Conservation (phyloP, 2,888 invertebrate species). For the Drosophila dives region DNA sequence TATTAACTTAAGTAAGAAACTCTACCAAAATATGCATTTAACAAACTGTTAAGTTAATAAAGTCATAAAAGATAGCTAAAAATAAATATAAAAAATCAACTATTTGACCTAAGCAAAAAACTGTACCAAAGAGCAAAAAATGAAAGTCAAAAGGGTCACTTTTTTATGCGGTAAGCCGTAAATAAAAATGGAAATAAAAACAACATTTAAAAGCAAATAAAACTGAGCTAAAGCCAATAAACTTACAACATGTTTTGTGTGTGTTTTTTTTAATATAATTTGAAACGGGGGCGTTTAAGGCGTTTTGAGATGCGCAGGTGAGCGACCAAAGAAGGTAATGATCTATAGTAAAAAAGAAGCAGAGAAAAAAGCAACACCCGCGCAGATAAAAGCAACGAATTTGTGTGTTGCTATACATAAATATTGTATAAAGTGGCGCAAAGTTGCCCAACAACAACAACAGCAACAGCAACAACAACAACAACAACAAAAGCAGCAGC, state of each 20-base stretch:
- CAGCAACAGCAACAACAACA: background rate
- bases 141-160: slow-evolving; percentile 32
- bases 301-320: slow-evolving; percentile 70
- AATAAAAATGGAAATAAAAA: slow-evolving; percentile 6
- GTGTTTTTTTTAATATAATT: slow-evolving; percentile 6
- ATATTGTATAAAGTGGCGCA: slow-evolving; percentile 49
- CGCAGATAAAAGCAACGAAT: slow-evolving; percentile 45
- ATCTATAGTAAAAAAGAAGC: slow-evolving; percentile 48
- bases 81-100: background rate
- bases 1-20: background rate
- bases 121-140: slow-evolving; percentile 22
- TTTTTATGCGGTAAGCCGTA: slow-evolving; percentile 17
- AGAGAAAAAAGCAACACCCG: slow-evolving; percentile 55
- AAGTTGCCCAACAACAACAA: slow-evolving; percentile 46
- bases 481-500: background rate
- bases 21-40: background rate
- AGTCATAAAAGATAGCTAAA: background rate
- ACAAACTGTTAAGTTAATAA: background rate
- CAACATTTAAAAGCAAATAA: slow-evolving; percentile 24
- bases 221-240: slow-evolving; percentile 32
- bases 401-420: slow-evolving; percentile 39
- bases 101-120: slow-evolving; percentile 4
- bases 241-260: slow-evolving; percentile 32
- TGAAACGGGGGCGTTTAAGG: slow-evolving; percentile 43
- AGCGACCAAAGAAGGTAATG: slow-evolving; percentile 71